A percentile compares a stretch with the other conserved stretches of the same genome.
phyloP scores from a whole-genome alignment of 2,797 vertebrate species.

The Gila robusta region DNA sequence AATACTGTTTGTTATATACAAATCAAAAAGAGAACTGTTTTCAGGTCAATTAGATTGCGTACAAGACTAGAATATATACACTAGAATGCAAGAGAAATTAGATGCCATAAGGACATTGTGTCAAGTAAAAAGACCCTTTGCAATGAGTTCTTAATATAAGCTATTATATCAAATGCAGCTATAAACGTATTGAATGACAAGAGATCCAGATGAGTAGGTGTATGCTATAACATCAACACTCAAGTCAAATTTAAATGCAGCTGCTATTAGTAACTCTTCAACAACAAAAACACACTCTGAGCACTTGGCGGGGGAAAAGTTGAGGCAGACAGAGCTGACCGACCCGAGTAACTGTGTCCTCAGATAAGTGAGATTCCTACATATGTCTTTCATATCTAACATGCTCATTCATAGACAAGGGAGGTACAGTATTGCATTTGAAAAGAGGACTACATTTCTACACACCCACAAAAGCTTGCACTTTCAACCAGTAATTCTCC shows the following conservation, averaged over 20 bases:
- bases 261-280: neutral
- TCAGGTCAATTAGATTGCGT: neutral
- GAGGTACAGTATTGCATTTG: conserved; percentile 53
- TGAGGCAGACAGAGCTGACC: neutral
- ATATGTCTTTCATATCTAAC: conserved; percentile 49
- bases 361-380: conserved; percentile 33
- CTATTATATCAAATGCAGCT: neutral
- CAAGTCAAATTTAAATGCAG: conserved; percentile 23
- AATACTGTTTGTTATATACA: neutral
- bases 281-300: neutral
- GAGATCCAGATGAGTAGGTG: neutral
- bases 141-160: neutral
- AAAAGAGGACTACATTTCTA: conserved; percentile 35
- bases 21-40: neutral
- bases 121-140: neutral
- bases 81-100: neutral
- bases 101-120: neutral
- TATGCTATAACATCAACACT: conserved; percentile 15
- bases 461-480: conserved; percentile 54
- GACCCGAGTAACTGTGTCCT: conserved; percentile 26
- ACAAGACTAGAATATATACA: neutral
- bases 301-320: neutral
- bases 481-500: neutral
- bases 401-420: conserved; percentile 64
- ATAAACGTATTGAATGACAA: neutral